Evolutionary conservation across 2,113 vertebrate species (phyloP).

Genomic region (Vidua chalybeata): DNA sequence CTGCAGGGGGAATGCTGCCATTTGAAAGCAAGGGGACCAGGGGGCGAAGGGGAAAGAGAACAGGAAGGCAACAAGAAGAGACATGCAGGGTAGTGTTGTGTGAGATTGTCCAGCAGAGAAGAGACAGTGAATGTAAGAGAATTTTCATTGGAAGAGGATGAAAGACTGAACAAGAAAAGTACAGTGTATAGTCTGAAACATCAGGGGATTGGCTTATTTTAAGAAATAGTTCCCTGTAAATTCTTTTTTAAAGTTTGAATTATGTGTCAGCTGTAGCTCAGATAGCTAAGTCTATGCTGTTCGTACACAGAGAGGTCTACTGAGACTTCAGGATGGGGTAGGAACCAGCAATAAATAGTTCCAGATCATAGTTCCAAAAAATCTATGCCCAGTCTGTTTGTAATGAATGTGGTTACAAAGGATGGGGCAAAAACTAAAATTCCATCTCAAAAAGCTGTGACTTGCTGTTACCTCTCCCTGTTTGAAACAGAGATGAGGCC

Average conservation of each 20-base stretch:
- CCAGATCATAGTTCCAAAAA: not conserved
- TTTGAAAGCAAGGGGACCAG: not conserved
- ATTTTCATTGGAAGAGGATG: not conserved
- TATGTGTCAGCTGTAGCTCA: not conserved
- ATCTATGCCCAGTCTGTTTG: not conserved
- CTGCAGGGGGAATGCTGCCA: not conserved
- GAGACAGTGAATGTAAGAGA: not conserved
- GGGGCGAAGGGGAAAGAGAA: not conserved
- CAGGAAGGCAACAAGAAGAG: not conserved
- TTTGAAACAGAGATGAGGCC: not conserved
- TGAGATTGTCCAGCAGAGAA: not conserved
- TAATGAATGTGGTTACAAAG: not conserved
- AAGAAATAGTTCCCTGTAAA: not conserved
- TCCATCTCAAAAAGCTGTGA: not conserved
- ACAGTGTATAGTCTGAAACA: not conserved
- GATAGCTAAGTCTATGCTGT: not conserved
- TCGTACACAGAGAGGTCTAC: not conserved
- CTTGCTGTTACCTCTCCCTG: not conserved
- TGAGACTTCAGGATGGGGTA: not conserved
- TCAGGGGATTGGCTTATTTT: not conserved
- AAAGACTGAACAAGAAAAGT: not conserved
- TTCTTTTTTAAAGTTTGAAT: not conserved
- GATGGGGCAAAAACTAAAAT: not conserved
- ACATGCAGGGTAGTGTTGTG: not conserved
- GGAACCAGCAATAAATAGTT: not conserved